Evolutionary conservation across 2,888 invertebrate genomes (phyloP).

Genomic region (Acleris emargana): DNA sequence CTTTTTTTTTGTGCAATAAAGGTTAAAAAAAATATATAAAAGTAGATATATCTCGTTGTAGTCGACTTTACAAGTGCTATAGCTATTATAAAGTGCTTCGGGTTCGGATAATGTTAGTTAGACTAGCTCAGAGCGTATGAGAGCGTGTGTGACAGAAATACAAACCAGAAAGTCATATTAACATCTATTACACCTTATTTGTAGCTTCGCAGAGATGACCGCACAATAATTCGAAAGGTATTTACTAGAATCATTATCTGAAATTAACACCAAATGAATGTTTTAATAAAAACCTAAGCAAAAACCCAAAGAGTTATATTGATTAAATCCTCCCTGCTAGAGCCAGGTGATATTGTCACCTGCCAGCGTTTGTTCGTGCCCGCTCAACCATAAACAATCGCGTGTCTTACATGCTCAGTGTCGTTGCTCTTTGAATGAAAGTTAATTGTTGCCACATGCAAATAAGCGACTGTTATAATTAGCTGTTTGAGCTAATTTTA

Average conservation of each 20-base stretch:
- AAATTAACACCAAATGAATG: neutral
- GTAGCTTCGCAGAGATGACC: neutral
- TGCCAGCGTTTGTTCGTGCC: slow-evolving; percentile 28
- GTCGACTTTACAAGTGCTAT: no score
- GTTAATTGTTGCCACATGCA: slow-evolving; percentile 35
- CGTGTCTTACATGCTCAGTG: slow-evolving; percentile 20
- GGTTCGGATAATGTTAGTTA: no score
- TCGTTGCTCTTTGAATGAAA: slow-evolving; percentile 30
- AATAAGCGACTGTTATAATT: slow-evolving; percentile 24
- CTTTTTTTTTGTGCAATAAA: no score
- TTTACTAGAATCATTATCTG: neutral
- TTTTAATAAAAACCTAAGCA: neutral
- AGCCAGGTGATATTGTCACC: slow-evolving; percentile 30
- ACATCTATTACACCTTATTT: no score
- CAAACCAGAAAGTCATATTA: no score
- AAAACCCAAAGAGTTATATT: neutral
- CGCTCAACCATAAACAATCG: slow-evolving; percentile 26
- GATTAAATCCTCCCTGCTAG: slow-evolving; percentile 4
- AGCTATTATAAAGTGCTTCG: no score
- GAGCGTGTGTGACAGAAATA: no score
- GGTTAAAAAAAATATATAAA: no score
- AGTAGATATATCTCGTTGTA: no score
- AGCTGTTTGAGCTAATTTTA: slow-evolving; percentile 23
- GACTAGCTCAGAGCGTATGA: no score
- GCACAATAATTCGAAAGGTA: neutral